Base-by-base conservation (phyloP, 2,888 invertebrate genomes). In the Euplexia lucipara region DNA sequence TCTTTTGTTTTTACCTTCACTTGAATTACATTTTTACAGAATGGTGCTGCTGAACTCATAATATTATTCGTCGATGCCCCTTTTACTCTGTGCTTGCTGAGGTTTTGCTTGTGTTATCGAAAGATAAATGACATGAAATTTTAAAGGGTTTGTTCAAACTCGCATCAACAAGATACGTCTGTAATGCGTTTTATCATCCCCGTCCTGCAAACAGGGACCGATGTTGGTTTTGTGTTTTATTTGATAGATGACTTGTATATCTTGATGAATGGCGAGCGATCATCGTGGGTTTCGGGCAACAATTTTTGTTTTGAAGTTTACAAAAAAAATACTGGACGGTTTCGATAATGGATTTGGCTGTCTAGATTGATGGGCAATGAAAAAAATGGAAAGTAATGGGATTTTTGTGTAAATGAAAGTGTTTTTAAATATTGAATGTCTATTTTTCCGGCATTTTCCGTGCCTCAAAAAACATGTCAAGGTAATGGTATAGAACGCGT, bases 261-360 rank as follows among this genome's bases (percentile, higher is more conserved):
- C 9, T 45, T 67, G 54, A 64, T 66, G 22, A 52, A 66, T 64
- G 37, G 32, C 22, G n/a, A 39, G n/a, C 18, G 44, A 37, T 34
- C n/a, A n/a, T 18, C 67, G 9, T 26, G 12, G 2, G 20, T 44
- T 42, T 51, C 14, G 16, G 14, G 7, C 9, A 51, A 2, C 5
- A 7, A 37, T 35, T 16, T 12, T 10, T 2, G 22, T 37, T 16
- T 7, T 2, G 1, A 6, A n/a, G 7, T 0, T 56, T 32, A 12
- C 10, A 18, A 32, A 32, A 22, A 10, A 63, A 16, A n/a, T 14
- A 32, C 3, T 10, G 14, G 1, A 12, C 9, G 39, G 0, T 26
- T 34, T 34, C 26, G 10, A 26, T 42, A 2, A 48, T 41, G 12
- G 26, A 41, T 64, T 42, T n/a, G 5, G 18, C 0, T 10, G 12